phyloP scores from a whole-genome alignment of 2,797 vertebrate genomes.

The Ambastaia sidthimunki region DNA sequence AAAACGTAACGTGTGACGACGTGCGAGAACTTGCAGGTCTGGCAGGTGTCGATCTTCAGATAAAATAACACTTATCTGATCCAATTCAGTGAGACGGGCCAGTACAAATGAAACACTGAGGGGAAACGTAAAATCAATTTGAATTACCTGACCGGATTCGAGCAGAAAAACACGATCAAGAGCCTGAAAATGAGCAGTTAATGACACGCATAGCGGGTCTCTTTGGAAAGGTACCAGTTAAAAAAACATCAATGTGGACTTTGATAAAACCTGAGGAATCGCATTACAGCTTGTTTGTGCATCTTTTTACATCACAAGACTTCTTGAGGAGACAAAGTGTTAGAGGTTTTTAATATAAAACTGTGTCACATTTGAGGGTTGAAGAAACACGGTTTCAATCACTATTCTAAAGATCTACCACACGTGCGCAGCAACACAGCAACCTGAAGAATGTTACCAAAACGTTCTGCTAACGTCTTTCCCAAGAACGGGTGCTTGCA shows the following conservation, averaged over 20 bases:
- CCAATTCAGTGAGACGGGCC: constrained; percentile 40
- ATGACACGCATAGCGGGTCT: constrained; percentile 20
- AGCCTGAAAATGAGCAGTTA: constrained; percentile 24
- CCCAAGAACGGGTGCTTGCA: not conserved
- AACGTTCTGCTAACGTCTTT: constrained; percentile 8
- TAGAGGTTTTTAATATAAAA: too few relatives aligned
- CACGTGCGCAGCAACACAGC: too few relatives aligned
- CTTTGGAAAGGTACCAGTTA: constrained; percentile 14
- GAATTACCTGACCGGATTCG: constrained; percentile 39
- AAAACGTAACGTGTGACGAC: constrained; percentile 36
- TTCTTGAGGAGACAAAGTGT: not conserved
- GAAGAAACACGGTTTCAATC: too few relatives aligned
- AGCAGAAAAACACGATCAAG: constrained; percentile 28
- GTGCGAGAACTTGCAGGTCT: constrained; percentile 8
- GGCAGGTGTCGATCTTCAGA: constrained; percentile 33
- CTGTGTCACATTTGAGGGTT: too few relatives aligned
- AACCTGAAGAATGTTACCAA: too few relatives aligned
- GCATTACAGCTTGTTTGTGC: too few relatives aligned
- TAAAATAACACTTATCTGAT: constrained; percentile 42
- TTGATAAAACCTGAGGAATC: constrained; percentile 4
- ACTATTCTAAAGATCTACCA: too few relatives aligned
- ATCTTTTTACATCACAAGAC: not conserved
- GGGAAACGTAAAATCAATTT: constrained; percentile 51
- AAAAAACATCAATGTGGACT: constrained; percentile 30
- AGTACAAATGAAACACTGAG: constrained; percentile 32